A percentile compares a stretch with the other conserved stretches of the same genome.
Evolutionary conservation across 2,113 vertebrate species (phyloP).

Genomic region (Terrapene triunguis): DNA sequence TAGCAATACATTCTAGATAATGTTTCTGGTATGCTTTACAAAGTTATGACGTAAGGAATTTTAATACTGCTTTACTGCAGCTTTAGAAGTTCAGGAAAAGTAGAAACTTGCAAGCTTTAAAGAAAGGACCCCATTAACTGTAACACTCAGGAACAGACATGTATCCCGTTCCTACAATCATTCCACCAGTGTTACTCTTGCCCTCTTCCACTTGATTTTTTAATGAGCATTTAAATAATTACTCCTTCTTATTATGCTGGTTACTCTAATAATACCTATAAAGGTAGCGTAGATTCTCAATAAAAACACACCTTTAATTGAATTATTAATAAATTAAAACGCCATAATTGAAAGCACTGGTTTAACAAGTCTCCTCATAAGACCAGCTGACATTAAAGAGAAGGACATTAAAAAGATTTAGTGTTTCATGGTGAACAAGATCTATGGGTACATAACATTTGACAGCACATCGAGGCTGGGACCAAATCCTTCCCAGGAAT

Average conservation of each 20-base stretch:
- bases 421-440: constrained; percentile 31
- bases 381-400: constrained; percentile 32
- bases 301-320: constrained; percentile 75
- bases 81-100: constrained; percentile 56
- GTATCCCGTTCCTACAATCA: constrained; percentile 32
- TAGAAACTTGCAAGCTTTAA: constrained; percentile 51
- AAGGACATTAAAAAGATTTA: constrained; percentile 41
- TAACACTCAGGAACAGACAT: constrained; percentile 40
- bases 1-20: constrained; percentile 33
- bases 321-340: constrained; percentile 74
- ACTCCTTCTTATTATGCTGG: constrained; percentile 58
- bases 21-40: constrained; percentile 27
- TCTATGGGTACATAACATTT: not conserved
- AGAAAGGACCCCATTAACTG: constrained; percentile 65
- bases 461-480: constrained; percentile 18
- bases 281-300: constrained; percentile 57
- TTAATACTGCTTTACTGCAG: constrained; percentile 47
- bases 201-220: constrained; percentile 22
- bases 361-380: constrained; percentile 66
- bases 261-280: constrained; percentile 73
- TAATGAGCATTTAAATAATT: constrained; percentile 77
- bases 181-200: not conserved
- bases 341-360: constrained; percentile 42
- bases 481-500: constrained; percentile 24
- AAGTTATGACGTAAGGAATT: constrained; percentile 34